phyloP scores from a whole-genome alignment of 1,140 invertebrate genomes.

The Drosophila sechellia region DNA sequence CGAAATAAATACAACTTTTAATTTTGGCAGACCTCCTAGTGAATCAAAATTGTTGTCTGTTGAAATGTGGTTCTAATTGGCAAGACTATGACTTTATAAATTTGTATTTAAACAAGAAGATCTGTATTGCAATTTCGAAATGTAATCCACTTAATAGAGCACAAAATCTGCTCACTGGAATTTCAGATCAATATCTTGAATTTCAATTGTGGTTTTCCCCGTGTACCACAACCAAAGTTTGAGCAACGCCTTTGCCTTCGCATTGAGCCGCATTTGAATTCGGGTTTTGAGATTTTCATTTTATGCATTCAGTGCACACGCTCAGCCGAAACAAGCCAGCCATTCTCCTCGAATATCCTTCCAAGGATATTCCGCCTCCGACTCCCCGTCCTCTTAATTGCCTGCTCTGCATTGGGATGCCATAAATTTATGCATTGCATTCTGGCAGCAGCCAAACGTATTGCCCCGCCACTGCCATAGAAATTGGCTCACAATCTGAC shows the following conservation, averaged over 20 bases:
- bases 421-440: constrained; percentile 82
- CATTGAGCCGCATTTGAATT: constrained; percentile 48
- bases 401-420: constrained; percentile 59
- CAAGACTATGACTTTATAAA: neutral
- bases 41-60: neutral
- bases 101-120: neutral
- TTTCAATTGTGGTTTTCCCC: neutral
- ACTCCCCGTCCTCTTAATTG: constrained; percentile 58
- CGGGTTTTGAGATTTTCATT: constrained; percentile 66
- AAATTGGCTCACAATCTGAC: constrained; percentile 17
- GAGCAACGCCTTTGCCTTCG: constrained; percentile 52
- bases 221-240: constrained; percentile 22
- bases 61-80: too few species aligned
- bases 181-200: neutral
- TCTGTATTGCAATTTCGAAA: neutral
- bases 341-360: constrained; percentile 56
- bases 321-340: constrained; percentile 65
- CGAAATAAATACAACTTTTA: too few species aligned
- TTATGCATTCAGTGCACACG: constrained; percentile 78
- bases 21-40: too few species aligned
- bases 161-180: neutral
- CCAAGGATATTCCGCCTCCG: neutral
- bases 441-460: constrained; percentile 51
- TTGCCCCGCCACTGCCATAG: constrained; percentile 28
- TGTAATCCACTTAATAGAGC: neutral